Conservation (phyloP, 2,113 vertebrate genomes). For the Lethenteron reissneri region DNA sequence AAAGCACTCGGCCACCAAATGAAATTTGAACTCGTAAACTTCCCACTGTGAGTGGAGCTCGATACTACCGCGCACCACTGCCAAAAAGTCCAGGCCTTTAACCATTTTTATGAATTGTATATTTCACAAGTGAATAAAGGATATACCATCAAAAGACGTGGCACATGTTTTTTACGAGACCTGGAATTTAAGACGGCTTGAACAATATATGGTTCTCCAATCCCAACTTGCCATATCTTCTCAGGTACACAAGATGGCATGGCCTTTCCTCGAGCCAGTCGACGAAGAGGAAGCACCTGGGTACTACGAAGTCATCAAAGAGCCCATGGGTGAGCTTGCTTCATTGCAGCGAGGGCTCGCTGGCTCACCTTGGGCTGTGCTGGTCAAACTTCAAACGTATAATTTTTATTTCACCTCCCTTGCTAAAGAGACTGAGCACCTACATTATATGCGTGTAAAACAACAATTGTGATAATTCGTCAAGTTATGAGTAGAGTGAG, state of each 20-base stretch:
- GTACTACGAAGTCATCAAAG: slow-evolving; percentile 94
- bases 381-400: not conserved
- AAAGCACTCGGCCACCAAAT: too few species aligned
- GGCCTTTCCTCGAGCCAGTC: slow-evolving; percentile 90
- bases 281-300: slow-evolving; percentile 88
- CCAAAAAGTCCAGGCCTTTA: too few species aligned
- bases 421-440: too few species aligned
- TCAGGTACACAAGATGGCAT: slow-evolving; percentile 94
- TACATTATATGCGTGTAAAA: too few species aligned
- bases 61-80: too few species aligned
- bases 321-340: slow-evolving; percentile 69
- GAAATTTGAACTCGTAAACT: too few species aligned
- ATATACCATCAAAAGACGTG: too few species aligned
- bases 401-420: slow-evolving; percentile 10
- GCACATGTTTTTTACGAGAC: too few species aligned
- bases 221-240: not conserved
- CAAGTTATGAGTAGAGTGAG: slow-evolving; percentile 2
- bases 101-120: too few species aligned
- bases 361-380: not conserved
- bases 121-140: too few species aligned
- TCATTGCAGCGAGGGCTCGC: not conserved
- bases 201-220: not conserved
- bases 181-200: not conserved
- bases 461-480: slow-evolving; percentile 7
- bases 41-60: too few species aligned